Base-by-base conservation (phyloP, 2,797 vertebrate genomes). In the Myotis planiceps region DNA sequence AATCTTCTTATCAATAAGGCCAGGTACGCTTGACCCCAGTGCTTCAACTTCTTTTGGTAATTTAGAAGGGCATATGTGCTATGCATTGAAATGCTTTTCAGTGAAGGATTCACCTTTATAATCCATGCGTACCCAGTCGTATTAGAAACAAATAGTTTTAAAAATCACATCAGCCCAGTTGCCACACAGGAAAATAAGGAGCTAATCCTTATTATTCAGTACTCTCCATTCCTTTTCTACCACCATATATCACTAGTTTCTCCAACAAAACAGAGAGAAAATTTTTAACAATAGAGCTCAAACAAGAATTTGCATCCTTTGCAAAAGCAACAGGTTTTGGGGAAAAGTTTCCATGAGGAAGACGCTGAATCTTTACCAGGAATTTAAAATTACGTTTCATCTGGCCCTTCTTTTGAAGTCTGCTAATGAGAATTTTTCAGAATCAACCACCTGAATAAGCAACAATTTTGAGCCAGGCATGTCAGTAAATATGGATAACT, bases 371-470 rank as follows among this genome's bases (percentile, higher is more conserved):
- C 79, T 55, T 78, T 58, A 74, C 15, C n/a, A 51, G 32, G 47
- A 75, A 92, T 76, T 72, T 60, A 87, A 95, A 93, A 66, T 53
- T 55, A 60, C 6, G 7, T 88, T 94, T 74, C 49, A 63, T 27
- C 19, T 66, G 72, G 23, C 53, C 39, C 37, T 75, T 65, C 49
- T 65, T 91, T 75, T 60, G 45, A 81, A 88, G 29, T 85, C 25
- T 63, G 51, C 27, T 29, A 53, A 29, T 23, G 71, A 95, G 58
- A 88, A 65, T 29, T 90, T 92, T 93, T 90, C 51, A 85, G 65
- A 92, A 65, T 23, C 53, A 16, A 39, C 16, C 68, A 65, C 3
- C 27, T 23, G 45, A 66, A 39, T 76, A 81, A 34, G 60, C 1
- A 90, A 34, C 18, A 32, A 13, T 80, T 94, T 72, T 76, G 72